phyloP scores from a whole-genome alignment of 2,797 vertebrate species.

The Naso thynnoides region DNA sequence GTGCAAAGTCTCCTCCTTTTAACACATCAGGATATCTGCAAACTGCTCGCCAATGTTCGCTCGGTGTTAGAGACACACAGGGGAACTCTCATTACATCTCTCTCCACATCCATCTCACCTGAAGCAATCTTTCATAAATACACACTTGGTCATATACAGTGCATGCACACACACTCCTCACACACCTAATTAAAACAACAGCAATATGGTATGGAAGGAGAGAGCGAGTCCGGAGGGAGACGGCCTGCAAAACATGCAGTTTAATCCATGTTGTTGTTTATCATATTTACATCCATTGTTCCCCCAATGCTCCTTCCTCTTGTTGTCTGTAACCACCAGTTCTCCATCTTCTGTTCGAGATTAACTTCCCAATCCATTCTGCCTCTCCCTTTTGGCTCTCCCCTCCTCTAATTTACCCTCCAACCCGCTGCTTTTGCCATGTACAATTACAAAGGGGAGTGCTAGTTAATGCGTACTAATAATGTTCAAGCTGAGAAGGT shows the following conservation, averaged over 20 bases:
- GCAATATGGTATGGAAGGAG: slow-evolving; percentile 59
- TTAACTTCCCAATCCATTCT: slow-evolving; percentile 66
- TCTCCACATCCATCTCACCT: slow-evolving; percentile 76
- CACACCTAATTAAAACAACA: slow-evolving; percentile 77
- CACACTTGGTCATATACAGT: slow-evolving; percentile 37
- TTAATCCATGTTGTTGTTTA: slow-evolving; percentile 74
- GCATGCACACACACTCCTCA: slow-evolving; percentile 20
- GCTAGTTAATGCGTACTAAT: slow-evolving; percentile 90
- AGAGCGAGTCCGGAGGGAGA: slow-evolving; percentile 64
- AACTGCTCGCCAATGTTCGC: slow-evolving; percentile 72
- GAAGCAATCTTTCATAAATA: slow-evolving; percentile 65
- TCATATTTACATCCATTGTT: slow-evolving; percentile 69
- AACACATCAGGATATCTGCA: slow-evolving; percentile 46
- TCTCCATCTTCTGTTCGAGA: slow-evolving; percentile 66
- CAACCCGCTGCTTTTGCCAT: slow-evolving; percentile 86
- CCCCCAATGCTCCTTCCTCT: slow-evolving; percentile 47
- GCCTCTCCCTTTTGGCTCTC: slow-evolving; percentile 65
- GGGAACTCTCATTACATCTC: slow-evolving; percentile 77
- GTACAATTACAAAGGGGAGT: slow-evolving; percentile 91
- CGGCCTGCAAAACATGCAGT: slow-evolving; percentile 66
- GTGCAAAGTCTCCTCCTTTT: slow-evolving; percentile 32
- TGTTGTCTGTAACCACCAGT: slow-evolving; percentile 39
- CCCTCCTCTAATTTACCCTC: slow-evolving; percentile 86
- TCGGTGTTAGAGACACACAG: slow-evolving; percentile 72
- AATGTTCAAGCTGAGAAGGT: slow-evolving; percentile 89